Evolutionary conservation across 92 coral and sea anemone species (phyloP).

Genomic region (Zoanthus gigantus): DNA sequence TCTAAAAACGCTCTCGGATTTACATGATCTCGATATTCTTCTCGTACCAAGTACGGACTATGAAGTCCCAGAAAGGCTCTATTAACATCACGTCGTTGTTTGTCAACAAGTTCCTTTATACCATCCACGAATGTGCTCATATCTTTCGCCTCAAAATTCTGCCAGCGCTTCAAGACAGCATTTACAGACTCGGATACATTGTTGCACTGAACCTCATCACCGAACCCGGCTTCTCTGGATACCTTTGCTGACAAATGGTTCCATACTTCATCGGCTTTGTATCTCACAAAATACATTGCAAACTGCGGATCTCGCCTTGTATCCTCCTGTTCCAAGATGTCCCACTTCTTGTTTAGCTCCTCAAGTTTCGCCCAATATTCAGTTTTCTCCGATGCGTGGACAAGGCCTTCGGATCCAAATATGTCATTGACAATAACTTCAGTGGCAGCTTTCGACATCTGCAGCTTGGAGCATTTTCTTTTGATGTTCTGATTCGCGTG

Average conservation of each 20-base stretch:
- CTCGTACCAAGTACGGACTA: constrained; percentile 52
- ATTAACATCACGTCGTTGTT: background rate
- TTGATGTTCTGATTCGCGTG: constrained; percentile 55
- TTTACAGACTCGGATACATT: constrained; percentile 62
- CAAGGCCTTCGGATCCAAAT: constrained; percentile 54
- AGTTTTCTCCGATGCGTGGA: constrained; percentile 24
- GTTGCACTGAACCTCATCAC: constrained; percentile 50
- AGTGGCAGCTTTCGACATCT: constrained; percentile 29
- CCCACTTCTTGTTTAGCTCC: constrained; percentile 54
- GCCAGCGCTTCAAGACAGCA: constrained; percentile 66
- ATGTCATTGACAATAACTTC: constrained; percentile 50
- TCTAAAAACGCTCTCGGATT: constrained; percentile 7
- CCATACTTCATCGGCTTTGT: constrained; percentile 48
- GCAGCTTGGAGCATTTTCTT: constrained; percentile 59
- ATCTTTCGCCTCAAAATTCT: constrained; percentile 57
- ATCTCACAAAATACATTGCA: constrained; percentile 9
- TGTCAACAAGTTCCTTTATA: background rate
- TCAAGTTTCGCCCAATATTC: constrained; percentile 40
- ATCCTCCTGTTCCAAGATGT: constrained; percentile 35
- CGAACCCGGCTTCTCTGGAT: constrained; percentile 71
- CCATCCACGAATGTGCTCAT: constrained; percentile 43
- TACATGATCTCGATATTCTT: constrained; percentile 46
- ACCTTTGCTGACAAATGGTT: constrained; percentile 53
- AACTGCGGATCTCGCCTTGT: constrained; percentile 12
- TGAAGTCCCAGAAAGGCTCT: constrained; percentile 60